A percentile compares a stretch with the other conserved stretches of the same genome.
These are phyloP conservation scores for Callipepla californica DNA, from an alignment of 2,113 vertebrate species.

Conservation along the genomic window DNA sequence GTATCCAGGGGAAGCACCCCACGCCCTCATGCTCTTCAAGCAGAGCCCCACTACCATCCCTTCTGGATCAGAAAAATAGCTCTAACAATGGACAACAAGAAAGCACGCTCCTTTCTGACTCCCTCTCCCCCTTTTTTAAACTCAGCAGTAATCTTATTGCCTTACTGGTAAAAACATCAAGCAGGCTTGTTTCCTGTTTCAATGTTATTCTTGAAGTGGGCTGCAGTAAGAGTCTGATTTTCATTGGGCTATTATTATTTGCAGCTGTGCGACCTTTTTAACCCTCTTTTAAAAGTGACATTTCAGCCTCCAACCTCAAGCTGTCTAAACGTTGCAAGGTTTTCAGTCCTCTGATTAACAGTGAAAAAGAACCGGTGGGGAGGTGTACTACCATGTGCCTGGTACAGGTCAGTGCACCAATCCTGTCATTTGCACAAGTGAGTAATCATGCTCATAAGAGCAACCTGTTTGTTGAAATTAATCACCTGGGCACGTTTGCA, in stretches of 20 bases:
- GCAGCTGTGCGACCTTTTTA: conserved; percentile 86
- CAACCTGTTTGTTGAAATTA: conserved; percentile 59
- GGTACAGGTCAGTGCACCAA: conserved; percentile 52
- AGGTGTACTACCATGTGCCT: conserved; percentile 23
- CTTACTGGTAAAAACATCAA: conserved; percentile 78
- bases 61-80: conserved; percentile 48
- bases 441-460: conserved; percentile 39
- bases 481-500: conserved; percentile 42
- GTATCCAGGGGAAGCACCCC: background rate
- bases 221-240: conserved; percentile 84
- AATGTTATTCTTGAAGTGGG: conserved; percentile 83
- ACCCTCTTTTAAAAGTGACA: conserved; percentile 83
- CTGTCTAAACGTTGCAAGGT: conserved; percentile 72
- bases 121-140: conserved; percentile 26
- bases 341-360: conserved; percentile 73
- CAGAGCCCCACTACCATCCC: background rate
- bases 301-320: conserved; percentile 81
- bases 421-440: conserved; percentile 12
- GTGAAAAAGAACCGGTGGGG: conserved; percentile 27
- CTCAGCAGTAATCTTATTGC: conserved; percentile 67
- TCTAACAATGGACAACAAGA: conserved; percentile 23
- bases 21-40: background rate
- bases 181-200: conserved; percentile 82
- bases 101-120: conserved; percentile 31
- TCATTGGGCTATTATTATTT: conserved; percentile 87